Evolutionary conservation across 2,797 vertebrate species (phyloP).

Genomic region (Aphelocoma californica): DNA sequence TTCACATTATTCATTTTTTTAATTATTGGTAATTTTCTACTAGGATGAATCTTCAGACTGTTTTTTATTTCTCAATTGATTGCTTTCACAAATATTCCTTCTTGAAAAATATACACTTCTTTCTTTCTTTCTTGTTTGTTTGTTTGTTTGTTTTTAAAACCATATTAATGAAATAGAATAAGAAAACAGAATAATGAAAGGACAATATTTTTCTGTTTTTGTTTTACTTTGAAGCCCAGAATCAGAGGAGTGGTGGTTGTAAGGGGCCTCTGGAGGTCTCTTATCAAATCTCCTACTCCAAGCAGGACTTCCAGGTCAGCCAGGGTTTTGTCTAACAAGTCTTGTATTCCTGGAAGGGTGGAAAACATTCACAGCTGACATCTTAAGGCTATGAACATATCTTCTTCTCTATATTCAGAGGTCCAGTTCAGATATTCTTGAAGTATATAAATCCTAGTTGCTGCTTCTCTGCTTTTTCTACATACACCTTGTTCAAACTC

Average conservation of each 20-base stretch:
- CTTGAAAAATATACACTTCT: background rate
- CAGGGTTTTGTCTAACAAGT: background rate
- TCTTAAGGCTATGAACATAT: background rate
- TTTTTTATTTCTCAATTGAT: background rate
- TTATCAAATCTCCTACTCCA: background rate
- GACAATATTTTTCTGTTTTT: background rate
- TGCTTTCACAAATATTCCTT: background rate
- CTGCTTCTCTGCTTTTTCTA: background rate
- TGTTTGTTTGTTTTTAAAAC: background rate
- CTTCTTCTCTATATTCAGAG: background rate
- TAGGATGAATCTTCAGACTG: background rate
- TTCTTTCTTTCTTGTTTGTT: background rate
- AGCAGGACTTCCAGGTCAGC: background rate
- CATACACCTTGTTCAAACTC: background rate
- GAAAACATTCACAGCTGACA: accelerated
- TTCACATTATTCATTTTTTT: background rate
- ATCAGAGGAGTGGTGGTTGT: background rate
- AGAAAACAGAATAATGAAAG: background rate
- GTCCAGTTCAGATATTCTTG: background rate
- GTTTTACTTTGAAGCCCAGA: background rate
- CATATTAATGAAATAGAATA: background rate
- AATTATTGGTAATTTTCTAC: background rate
- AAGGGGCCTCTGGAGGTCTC: background rate
- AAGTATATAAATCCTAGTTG: background rate
- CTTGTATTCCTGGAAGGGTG: background rate